Base-by-base conservation (phyloP, 2,888 invertebrate species). In the Tetranychus truncatus region DNA sequence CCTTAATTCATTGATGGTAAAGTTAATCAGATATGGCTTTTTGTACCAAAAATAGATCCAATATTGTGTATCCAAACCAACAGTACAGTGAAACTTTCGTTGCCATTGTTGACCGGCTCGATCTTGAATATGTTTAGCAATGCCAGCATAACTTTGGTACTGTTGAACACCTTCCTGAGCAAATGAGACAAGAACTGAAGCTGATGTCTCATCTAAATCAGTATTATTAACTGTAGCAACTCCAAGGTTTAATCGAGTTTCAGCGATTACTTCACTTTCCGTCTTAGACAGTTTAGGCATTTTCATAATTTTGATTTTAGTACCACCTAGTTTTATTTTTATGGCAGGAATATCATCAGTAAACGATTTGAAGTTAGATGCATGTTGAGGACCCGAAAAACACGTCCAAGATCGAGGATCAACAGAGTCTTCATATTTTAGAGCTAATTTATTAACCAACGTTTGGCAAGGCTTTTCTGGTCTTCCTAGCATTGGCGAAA, bases 11-110 rank as follows among this genome's bases (percentile, higher is more conserved):
- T 69, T 69, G 21, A 69, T 18, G 11, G 20, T 69, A 24, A 69
- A 69, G 34, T 69, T 69, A 9, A 69, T 69, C 21, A 69, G 11
- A 11, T 6, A 69, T 11, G 69, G 69, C 5, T 69, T 24, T 69
- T 20, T 69, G 20, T 69, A 24, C 69, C 69, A 69, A 21, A 69
- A 69, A 21, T 24, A 69, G 20, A 69, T 69, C 69, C 69, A 69
- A 69, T 69, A 69, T 24, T 69, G 69, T 6, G 69, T 69, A 21
- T 69, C 69, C 3, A 69, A 8, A 6, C 69, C 69, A 20, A 69
- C 69, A 24, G 69, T 24, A 5, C 20, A 20, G 20, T 69, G 69
- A 21, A 69, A 69, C 20, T 24, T 69, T 69, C 34, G 69, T 5
- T 20, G 21, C 20, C 20, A 69, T 69, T 20, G 20, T 24, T 20